phyloP scores from a whole-genome alignment of 2,888 invertebrate species.

The Theodoxus fluviatilis region DNA sequence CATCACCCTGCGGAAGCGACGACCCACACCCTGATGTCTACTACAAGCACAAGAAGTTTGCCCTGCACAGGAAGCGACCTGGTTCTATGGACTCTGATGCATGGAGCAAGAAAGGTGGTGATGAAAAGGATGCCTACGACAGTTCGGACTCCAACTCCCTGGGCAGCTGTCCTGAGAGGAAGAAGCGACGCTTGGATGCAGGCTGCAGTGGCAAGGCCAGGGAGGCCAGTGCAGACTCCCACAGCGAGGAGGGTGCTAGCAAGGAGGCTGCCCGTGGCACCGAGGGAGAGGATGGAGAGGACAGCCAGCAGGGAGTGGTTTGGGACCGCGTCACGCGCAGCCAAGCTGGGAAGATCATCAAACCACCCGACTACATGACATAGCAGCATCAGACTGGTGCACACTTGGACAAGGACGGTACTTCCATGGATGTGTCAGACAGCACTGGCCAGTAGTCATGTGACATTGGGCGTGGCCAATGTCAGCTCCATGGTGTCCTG shows the following conservation, averaged over 20 bases:
- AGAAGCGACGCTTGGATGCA: too few relatives aligned
- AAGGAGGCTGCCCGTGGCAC: not conserved
- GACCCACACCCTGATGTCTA: slow-evolving; percentile 34
- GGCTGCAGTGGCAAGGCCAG: not conserved
- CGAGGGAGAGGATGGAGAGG: not conserved
- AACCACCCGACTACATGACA: slow-evolving; percentile 31
- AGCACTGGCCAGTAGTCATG: too few relatives aligned
- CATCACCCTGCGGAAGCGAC: slow-evolving; percentile 29
- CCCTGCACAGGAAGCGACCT: slow-evolving; percentile 40
- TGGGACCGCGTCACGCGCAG: slow-evolving; percentile 52
- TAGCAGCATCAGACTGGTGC: too few relatives aligned
- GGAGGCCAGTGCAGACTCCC: not conserved
- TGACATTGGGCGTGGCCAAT: too few relatives aligned
- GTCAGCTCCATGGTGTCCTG: too few relatives aligned
- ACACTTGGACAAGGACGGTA: too few relatives aligned
- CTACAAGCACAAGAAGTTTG: slow-evolving; percentile 55
- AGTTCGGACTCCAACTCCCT: not conserved
- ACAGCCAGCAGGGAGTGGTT: slow-evolving; percentile 33
- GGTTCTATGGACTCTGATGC: slow-evolving; percentile 27
- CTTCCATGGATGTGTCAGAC: too few relatives aligned
- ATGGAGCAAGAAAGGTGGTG: slow-evolving; percentile 23
- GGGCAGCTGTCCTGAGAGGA: too few relatives aligned
- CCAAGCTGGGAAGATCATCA: slow-evolving; percentile 40
- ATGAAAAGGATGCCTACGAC: slow-evolving; percentile 3
- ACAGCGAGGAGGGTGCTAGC: not conserved